Evolutionary conservation across 2,888 invertebrate species (phyloP), one percentile per base, ranked within the genome.

Genomic region (Acrocyrtus sp.): DNA sequence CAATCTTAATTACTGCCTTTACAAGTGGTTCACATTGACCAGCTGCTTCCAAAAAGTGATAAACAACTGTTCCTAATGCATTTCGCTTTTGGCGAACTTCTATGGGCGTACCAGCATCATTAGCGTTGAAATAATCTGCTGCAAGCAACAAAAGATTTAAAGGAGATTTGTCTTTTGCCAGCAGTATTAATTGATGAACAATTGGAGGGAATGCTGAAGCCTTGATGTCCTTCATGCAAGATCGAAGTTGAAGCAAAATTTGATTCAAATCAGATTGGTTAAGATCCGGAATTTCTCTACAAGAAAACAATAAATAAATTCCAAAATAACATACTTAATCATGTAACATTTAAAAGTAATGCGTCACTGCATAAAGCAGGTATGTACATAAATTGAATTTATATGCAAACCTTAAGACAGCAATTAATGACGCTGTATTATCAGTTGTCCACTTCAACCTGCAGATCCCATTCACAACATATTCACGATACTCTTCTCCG

Each of bases 31-130:
- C 57, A 19, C 50, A 61, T 17, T 76, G 70, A 41, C 72, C 45
- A 3, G 77, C 68, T 2, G 72, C 61, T 39, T 80, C 77, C 17
- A 79, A 48, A 45, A 80, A 76, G 43, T 79, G 75, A 43, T 57
- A 79, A 0, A 79, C 78, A 10, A 76, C 75, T 2, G 74, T 79
- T 0, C 78, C 80, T n/a, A 80, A 48, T n/a, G 77, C 75, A 43
- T 77, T 77, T 10, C 74, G 56, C 22, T 73, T 75, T 5, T 61
- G 45, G 12, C 27, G n/a, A 8, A 57, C 34, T 39, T 62, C 39
- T 6, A 63, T 24, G 6, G 45, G n/a, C 26, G 34, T 34, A 39
- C 51, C 47, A 24, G 26, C 29, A 48, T 70, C 54, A 10, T 62
- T 47, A 1, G 51, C 48, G 5, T 27, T 6, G 24, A 77, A 77